Percentiles rank a stretch among this genome's conserved stretches.
These are phyloP conservation scores for Lophotriccus pileatus DNA, from an alignment of 2,797 vertebrate genomes.

Conservation along the genomic window DNA sequence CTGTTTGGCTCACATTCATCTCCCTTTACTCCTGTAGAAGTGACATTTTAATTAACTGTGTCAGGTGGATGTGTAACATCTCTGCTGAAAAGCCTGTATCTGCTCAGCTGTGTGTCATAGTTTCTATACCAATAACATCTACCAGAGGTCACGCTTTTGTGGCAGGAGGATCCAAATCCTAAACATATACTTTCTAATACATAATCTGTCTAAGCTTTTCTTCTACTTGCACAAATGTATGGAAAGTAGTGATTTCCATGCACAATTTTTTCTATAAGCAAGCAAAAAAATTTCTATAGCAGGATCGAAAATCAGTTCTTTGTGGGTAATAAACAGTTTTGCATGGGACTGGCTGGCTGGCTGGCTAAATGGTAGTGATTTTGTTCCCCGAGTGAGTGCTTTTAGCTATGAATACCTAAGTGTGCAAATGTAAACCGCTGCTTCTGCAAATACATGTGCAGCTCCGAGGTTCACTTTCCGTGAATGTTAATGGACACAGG, in stretches of 20 bases:
- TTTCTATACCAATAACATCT: background rate
- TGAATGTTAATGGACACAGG: conserved; percentile 43
- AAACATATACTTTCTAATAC: background rate
- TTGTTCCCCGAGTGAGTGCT: conserved; percentile 7
- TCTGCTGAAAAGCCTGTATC: conserved; percentile 57
- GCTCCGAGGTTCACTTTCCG: conserved; percentile 41
- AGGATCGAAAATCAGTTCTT: conserved; percentile 21
- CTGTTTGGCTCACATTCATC: conserved; percentile 68
- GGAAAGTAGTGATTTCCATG: conserved; percentile 10
- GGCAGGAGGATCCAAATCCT: conserved; percentile 3
- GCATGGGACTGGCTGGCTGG: background rate
- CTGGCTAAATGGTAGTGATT: background rate
- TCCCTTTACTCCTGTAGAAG: conserved; percentile 60
- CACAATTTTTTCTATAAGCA: background rate
- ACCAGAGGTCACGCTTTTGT: background rate
- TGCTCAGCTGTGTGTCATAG: conserved; percentile 52
- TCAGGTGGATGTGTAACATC: conserved; percentile 62
- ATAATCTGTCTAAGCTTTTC: background rate
- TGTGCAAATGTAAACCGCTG: conserved; percentile 5
- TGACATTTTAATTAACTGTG: conserved; percentile 69
- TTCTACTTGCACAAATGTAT: background rate
- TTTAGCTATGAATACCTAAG: conserved; percentile 50
- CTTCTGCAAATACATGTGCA: conserved; percentile 26
- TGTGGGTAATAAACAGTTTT: conserved; percentile 37
- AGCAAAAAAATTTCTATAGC: background rate